Evolutionary conservation across 2,113 vertebrate genomes (phyloP).

Genomic region (Antechinus flavipes): DNA sequence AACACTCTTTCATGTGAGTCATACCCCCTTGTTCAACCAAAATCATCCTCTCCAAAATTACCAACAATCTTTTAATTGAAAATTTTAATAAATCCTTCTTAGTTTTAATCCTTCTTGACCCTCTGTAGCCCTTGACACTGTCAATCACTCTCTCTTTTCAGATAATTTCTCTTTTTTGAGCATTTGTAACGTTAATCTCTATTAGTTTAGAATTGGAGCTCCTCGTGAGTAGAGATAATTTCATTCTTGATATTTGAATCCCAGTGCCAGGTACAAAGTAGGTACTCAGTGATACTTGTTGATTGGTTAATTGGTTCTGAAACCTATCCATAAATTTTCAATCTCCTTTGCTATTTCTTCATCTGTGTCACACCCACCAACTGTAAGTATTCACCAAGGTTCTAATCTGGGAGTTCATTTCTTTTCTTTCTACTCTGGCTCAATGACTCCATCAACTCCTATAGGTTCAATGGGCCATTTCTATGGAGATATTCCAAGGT

Average conservation of each 20-base stretch:
- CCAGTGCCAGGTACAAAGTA: too few relatives aligned
- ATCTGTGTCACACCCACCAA: neutral
- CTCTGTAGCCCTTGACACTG: neutral
- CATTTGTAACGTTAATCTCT: neutral
- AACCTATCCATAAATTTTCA: neutral
- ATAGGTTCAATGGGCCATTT: neutral
- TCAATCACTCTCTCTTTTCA: neutral
- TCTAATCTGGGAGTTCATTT: too few relatives aligned
- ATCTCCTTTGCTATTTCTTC: neutral
- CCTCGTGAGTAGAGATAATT: neutral
- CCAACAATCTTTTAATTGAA: neutral
- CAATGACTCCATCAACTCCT: neutral
- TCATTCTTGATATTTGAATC: neutral
- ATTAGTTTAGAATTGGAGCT: neutral
- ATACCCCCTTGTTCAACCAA: neutral
- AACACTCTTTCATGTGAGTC: too few relatives aligned
- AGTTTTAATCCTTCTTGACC: neutral
- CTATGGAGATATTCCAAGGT: neutral
- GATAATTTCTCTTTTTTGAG: neutral
- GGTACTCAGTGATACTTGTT: neutral
- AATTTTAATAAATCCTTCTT: neutral
- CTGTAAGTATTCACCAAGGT: too few relatives aligned
- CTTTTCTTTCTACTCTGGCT: neutral
- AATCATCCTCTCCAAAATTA: neutral
- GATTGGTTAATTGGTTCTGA: neutral